These are phyloP conservation scores for Herpetotheres cachinnans DNA, from an alignment of 2,113 vertebrate species.

Conservation along the genomic window DNA sequence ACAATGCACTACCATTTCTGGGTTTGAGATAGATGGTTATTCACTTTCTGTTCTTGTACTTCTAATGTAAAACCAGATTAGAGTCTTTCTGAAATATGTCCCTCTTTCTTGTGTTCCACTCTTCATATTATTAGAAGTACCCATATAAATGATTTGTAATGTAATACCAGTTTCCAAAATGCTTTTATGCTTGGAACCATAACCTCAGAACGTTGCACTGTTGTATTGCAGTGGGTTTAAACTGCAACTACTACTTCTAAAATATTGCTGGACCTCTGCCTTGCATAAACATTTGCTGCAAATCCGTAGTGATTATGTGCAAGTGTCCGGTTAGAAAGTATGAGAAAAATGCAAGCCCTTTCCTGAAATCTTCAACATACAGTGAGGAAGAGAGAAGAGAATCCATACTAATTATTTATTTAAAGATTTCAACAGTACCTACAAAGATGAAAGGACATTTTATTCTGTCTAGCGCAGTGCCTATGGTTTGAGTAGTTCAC, in stretches of 20 bases:
- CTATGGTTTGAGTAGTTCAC: not conserved
- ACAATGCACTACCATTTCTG: not conserved
- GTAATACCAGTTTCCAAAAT: not conserved
- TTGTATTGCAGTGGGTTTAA: not conserved
- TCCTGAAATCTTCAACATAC: not conserved
- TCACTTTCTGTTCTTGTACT: not conserved
- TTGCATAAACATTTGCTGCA: not conserved
- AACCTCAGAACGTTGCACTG: not conserved
- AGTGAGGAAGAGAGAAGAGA: not conserved
- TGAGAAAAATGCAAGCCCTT: not conserved
- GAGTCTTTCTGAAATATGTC: constrained; percentile 16
- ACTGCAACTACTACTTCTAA: not conserved
- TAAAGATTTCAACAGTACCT: not conserved
- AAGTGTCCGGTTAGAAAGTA: not conserved
- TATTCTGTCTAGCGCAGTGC: not conserved
- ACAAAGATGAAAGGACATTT: not conserved
- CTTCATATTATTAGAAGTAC: not conserved
- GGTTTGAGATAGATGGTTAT: not conserved
- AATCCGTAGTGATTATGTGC: not conserved
- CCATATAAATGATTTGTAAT: constrained; percentile 32
- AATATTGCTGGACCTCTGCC: not conserved
- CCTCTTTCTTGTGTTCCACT: not conserved
- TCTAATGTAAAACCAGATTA: constrained; percentile 14
- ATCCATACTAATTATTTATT: not conserved
- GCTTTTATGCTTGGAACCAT: not conserved